Conservation (phyloP, 2,888 invertebrate genomes). For the Macrophya annulata region DNA sequence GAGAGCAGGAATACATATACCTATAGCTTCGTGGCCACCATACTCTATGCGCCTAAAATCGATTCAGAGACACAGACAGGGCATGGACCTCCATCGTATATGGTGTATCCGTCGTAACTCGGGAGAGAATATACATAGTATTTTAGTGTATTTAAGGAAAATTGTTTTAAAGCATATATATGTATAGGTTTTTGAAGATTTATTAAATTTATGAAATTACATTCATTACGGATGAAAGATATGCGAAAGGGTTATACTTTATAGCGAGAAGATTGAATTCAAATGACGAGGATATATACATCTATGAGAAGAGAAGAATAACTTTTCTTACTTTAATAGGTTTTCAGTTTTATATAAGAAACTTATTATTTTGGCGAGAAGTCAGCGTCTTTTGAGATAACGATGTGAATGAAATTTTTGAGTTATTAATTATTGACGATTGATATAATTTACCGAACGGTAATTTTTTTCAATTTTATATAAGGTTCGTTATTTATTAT, state of each 20-base stretch:
- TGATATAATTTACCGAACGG: not conserved
- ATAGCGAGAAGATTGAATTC: not conserved
- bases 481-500: not conserved
- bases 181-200: not conserved
- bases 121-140: slow-evolving; percentile 8
- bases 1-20: not conserved
- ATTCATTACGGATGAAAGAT: not conserved
- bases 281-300: not conserved
- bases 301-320: not conserved
- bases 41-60: slow-evolving; percentile 75
- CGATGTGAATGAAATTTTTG: slow-evolving; percentile 6
- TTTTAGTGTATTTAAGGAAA: not conserved
- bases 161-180: not conserved
- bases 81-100: slow-evolving; percentile 71
- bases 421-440: not conserved
- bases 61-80: slow-evolving; percentile 73
- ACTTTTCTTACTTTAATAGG: not conserved
- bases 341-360: slow-evolving; percentile 4
- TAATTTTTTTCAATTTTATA: not conserved
- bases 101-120: slow-evolving; percentile 69
- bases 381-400: not conserved
- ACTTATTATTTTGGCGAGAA: not conserved
- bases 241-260: not conserved
- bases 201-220: not conserved
- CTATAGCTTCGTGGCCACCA: slow-evolving; percentile 63